Evolutionary conservation across 1,140 invertebrate species (phyloP), one percentile per base, ranked within the genome.

Genomic region (Marisa cornuarietis): DNA sequence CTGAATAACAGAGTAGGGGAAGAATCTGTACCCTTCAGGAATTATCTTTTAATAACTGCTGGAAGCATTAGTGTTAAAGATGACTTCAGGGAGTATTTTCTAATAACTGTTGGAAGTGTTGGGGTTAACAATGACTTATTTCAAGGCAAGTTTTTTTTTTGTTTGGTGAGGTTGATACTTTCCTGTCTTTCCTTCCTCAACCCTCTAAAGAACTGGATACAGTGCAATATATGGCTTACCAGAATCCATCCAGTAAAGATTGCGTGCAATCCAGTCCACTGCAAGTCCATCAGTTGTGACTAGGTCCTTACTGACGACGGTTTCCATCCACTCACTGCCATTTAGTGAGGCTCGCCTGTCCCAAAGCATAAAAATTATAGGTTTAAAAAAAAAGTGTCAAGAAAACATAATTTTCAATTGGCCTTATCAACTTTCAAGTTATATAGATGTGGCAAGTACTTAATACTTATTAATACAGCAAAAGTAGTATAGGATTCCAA

Each of bases 241-340:
- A 6, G 96, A 96, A 89, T 98, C 96, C 0, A 97, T 99, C 96
- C 97, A 99, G 92, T 99, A 99, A 74, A 99, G 93, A 85, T 98
- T 96, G 90, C 95, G 95, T 89, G 98, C 97, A 79, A 99, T 95
- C 98, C 98, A 99, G 91, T 99, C 98, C 49, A 99, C 95, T 1
- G 98, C 97, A 71, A 99, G 91, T 18, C 97, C 97, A 92, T 99
- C 97, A 0, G 96, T 96, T 6, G 95, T 94, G 79, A 91, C 90
- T 82, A 95, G 91, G 16, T 95, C 94, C 58, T 93, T 93, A 74
- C 97, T 94, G 31, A 99, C 91, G 89, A 95, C 95, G 2, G 96
- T 95, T 91, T 87, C 96, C 65, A 84, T 76, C 78, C 79, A 80
- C 20, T 82, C 52, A 96, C 96, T 92, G 96, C 96, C 84, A 99